Evolutionary conservation across 2,888 invertebrate genomes (phyloP).

Genomic region (Petrolisthes manimaculis): DNA sequence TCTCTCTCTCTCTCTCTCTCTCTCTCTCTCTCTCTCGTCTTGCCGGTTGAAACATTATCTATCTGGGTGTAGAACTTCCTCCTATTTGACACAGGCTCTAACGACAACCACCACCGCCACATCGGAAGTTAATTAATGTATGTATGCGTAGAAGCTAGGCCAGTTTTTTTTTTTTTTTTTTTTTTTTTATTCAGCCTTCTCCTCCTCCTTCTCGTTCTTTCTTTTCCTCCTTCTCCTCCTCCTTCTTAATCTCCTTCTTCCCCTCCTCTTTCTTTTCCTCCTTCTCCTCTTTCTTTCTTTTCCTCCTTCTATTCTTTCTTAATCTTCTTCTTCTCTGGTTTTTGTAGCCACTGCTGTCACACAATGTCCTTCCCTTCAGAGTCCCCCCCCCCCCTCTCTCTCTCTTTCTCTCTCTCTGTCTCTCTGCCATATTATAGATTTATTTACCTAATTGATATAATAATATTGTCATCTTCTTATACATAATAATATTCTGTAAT

Average conservation of each 20-base stretch:
- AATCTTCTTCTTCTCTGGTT: neutral
- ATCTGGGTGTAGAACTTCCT: too few relatives aligned
- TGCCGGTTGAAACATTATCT: neutral
- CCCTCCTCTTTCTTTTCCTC: neutral
- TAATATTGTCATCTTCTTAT: too few relatives aligned
- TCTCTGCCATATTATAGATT: neutral
- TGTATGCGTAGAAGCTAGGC: too few relatives aligned
- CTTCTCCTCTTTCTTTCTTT: neutral
- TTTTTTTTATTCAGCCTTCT: neutral
- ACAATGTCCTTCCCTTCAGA: neutral
- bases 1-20: neutral
- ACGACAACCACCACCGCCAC: neutral
- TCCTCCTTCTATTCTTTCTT: neutral
- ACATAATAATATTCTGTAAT: too few relatives aligned
- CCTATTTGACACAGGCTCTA: neutral
- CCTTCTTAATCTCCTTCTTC: neutral
- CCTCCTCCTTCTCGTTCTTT: neutral
- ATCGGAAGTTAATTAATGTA: neutral
- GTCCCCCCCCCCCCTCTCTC: neutral
- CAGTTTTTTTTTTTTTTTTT: neutral
- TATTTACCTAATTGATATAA: too few relatives aligned
- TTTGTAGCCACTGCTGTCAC: neutral
- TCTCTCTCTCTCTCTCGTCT: constrained; percentile 3
- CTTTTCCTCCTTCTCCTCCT: neutral
- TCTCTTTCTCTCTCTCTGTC: neutral